Percentiles rank a stretch among this genome's conserved stretches.
Evolutionary conservation across 2,113 vertebrate genomes (phyloP).

Genomic region (Sarotherodon lohbergeri): DNA sequence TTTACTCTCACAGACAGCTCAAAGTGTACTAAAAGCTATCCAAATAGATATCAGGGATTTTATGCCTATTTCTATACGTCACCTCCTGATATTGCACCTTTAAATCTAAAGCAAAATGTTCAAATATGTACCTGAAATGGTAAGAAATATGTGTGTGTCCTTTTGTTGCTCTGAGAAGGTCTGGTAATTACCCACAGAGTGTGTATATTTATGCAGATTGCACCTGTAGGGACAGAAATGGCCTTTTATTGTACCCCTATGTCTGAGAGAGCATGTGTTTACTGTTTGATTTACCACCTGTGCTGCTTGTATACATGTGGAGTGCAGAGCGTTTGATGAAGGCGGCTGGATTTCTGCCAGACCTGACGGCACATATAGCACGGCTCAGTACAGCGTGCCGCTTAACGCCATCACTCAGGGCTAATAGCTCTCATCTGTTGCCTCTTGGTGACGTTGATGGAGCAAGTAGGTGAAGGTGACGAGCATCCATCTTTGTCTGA

Average conservation of each 20-base stretch:
- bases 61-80: neutral
- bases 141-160: neutral
- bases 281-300: neutral
- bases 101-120: neutral
- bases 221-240: neutral
- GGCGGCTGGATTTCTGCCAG: neutral
- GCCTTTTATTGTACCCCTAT: neutral
- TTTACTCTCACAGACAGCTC: neutral
- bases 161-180: neutral
- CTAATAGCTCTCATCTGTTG: conserved; percentile 13
- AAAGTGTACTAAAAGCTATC: neutral
- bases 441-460: conserved; percentile 11
- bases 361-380: neutral
- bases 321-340: neutral
- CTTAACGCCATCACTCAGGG: conserved; percentile 18
- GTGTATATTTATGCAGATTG: neutral
- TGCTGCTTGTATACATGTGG: neutral
- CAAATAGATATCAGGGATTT: neutral
- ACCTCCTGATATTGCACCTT: neutral
- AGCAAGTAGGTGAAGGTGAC: conserved; percentile 33
- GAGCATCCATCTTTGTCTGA: conserved; percentile 1
- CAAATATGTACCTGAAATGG: neutral
- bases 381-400: neutral
- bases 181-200: neutral
- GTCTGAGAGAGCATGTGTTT: neutral